Evolutionary conservation across 2,888 invertebrate species (phyloP).

Genomic region (Phengaris arion): DNA sequence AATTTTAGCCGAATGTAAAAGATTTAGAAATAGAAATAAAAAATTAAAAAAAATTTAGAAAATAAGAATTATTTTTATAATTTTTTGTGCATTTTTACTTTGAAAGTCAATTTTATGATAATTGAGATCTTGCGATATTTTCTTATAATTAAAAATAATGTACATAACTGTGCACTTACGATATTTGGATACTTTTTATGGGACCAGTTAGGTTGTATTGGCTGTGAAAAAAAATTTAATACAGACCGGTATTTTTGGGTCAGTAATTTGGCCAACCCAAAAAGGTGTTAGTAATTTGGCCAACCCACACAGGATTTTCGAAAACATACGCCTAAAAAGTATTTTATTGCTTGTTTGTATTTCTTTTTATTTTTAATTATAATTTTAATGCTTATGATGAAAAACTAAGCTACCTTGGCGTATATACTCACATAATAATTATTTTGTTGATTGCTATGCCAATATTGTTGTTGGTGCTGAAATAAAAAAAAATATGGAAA

Average conservation of each 20-base stretch:
- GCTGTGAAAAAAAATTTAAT: neutral
- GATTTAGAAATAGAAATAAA: too few species aligned
- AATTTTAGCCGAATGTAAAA: too few species aligned
- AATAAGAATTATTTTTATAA: too few species aligned
- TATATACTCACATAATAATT: slow-evolving; percentile 5
- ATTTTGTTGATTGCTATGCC: neutral
- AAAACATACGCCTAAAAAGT: neutral
- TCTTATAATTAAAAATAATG: too few species aligned
- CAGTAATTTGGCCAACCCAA: too few species aligned
- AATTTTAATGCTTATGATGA: too few species aligned
- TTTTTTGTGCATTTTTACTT: too few species aligned
- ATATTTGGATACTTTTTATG: slow-evolving; percentile 9
- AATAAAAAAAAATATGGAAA: neutral
- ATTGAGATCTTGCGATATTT: too few species aligned
- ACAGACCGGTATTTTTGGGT: neutral
- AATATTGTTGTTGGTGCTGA: neutral
- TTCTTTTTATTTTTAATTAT: neutral
- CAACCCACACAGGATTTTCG: neutral
- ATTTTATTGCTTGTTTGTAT: neutral
- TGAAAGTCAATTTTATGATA: too few species aligned
- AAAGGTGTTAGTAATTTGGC: too few species aligned
- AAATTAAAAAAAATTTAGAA: too few species aligned
- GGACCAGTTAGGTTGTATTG: slow-evolving; percentile 4
- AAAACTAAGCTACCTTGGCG: neutral
- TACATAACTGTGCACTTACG: neutral